Conservation (phyloP, 2,113 vertebrate genomes). For the Coturnix japonica region DNA sequence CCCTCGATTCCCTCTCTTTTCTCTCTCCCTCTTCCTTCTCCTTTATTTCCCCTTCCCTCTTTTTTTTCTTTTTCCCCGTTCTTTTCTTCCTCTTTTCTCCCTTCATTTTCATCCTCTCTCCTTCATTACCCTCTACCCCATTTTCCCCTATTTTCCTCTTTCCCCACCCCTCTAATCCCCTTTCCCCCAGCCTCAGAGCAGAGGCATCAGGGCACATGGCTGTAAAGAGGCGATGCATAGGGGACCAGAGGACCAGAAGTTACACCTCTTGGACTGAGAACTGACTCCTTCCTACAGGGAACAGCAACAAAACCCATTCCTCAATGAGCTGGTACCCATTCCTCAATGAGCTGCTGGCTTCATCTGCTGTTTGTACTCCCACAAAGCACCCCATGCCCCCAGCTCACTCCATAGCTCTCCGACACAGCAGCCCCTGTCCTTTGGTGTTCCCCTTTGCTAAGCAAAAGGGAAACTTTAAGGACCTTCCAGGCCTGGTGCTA, state of each 20-base stretch:
- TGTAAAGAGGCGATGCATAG: background rate
- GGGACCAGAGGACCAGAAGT: background rate
- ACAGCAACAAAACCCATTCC: background rate
- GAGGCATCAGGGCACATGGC: background rate
- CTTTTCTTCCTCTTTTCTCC: background rate
- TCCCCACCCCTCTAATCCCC: background rate
- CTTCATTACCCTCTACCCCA: background rate
- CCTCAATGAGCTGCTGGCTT: background rate
- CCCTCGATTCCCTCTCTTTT: background rate
- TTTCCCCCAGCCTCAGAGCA: background rate
- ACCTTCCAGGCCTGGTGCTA: background rate
- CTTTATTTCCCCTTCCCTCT: background rate
- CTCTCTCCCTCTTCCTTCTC: background rate
- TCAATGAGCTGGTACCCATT: background rate
- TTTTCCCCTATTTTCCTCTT: background rate
- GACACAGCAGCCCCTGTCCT: background rate
- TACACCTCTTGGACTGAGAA: background rate
- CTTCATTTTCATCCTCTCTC: background rate
- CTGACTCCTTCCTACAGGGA: background rate
- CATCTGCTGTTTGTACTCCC: background rate
- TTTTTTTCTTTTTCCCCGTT: background rate
- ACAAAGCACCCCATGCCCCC: background rate
- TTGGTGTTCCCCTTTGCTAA: accelerated
- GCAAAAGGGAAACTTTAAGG: background rate
- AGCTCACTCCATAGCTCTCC: background rate